Conservation (phyloP, 1,140 invertebrate genomes). For the Capitella teleta region DNA sequence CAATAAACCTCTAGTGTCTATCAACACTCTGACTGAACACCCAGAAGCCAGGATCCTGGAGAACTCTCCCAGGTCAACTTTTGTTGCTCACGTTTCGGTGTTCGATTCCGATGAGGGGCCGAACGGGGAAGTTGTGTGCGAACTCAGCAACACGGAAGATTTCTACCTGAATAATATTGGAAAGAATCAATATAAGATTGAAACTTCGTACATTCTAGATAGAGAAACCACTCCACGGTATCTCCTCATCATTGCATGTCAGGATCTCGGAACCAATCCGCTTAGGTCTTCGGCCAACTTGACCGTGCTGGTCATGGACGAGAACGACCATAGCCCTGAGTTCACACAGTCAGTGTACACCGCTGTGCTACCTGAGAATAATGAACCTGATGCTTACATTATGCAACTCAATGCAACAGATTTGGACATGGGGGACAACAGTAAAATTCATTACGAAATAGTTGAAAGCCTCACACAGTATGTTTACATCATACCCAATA, state of each 20-base stretch:
- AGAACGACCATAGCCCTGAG: slow-evolving; percentile 22
- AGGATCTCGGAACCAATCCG: slow-evolving; percentile 18
- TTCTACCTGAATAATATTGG: slow-evolving; percentile 9
- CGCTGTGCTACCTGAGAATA: slow-evolving; percentile 6
- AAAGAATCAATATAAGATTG: slow-evolving; percentile 16
- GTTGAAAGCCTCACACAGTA: slow-evolving; percentile 4
- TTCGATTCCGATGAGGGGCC: slow-evolving; percentile 1
- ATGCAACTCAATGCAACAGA: slow-evolving; percentile 3
- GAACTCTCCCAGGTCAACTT: background rate
- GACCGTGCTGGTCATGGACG: slow-evolving; percentile 19
- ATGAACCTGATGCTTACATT: background rate
- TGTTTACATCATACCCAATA: slow-evolving; percentile 68
- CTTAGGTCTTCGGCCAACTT: slow-evolving; percentile 15
- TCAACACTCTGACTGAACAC: slow-evolving; percentile 1
- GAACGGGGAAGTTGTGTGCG: background rate
- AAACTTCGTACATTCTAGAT: slow-evolving; percentile 18
- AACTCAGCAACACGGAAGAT: background rate
- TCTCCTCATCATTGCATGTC: slow-evolving; percentile 18
- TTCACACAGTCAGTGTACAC: slow-evolving; percentile 18
- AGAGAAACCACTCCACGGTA: slow-evolving; percentile 16
- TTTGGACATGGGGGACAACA: background rate
- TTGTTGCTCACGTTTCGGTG: slow-evolving; percentile 9
- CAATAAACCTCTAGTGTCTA: slow-evolving; percentile 2
- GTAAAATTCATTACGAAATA: background rate
- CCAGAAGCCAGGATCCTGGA: slow-evolving; percentile 5